Percentiles rank a stretch among this genome's conserved stretches.
phyloP scores from a whole-genome alignment of 2,888 invertebrate genomes.

The Nasonia oneida region DNA sequence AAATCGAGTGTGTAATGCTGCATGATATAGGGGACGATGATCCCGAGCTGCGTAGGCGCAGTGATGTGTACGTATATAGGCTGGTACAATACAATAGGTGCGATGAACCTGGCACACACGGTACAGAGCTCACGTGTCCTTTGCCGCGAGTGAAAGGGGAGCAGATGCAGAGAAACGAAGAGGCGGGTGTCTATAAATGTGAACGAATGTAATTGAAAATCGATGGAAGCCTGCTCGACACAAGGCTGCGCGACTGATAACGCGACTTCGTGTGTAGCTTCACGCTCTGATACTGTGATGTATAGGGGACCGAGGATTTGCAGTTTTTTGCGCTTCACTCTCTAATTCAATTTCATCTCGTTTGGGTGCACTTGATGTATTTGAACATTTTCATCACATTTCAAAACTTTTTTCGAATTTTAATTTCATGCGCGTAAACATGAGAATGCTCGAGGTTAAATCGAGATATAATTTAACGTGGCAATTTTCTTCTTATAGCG shows the following conservation, averaged over 20 bases:
- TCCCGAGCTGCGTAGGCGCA: neutral
- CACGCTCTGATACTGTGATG: too few species aligned
- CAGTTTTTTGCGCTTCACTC: too few species aligned
- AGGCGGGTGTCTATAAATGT: neutral
- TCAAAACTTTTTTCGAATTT: too few species aligned
- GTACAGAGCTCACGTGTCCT: constrained; percentile 14
- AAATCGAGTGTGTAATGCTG: neutral
- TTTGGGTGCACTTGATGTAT: too few species aligned
- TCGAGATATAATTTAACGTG: neutral
- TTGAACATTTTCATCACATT: too few species aligned
- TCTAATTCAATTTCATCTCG: too few species aligned
- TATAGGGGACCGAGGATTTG: too few species aligned
- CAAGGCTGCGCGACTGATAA: neutral
- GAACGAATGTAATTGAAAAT: constrained; percentile 35
- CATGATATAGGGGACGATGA: constrained; percentile 40
- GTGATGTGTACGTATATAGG: neutral
- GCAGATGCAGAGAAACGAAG: neutral
- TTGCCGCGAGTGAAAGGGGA: neutral
- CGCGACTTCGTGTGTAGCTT: neutral
- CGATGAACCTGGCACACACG: constrained; percentile 42
- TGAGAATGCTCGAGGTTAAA: neutral
- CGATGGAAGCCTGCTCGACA: neutral
- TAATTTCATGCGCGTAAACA: too few species aligned
- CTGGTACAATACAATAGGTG: neutral
- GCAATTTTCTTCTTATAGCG: neutral